Evolutionary conservation across 2,113 vertebrate species (phyloP), one percentile per base, ranked within the genome.

Genomic region (Corythaeola cristata): DNA sequence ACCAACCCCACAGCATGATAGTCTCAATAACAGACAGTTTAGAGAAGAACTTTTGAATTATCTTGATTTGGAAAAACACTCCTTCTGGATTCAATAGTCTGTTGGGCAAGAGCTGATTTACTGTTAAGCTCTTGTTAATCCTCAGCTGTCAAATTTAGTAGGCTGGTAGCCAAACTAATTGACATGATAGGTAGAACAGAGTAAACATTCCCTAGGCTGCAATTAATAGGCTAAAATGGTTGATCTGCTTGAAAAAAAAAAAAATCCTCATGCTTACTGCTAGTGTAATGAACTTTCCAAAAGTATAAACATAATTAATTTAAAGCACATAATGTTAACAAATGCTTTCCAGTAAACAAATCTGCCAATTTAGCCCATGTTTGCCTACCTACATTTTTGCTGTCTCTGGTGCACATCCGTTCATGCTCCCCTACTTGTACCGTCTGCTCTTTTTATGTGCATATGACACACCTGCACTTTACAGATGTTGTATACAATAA

Each of bases 401-500:
- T 44, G n/a, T 27, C 64, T 93, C 77, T 10, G 62, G 11, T 24
- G 59, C 56, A 84, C 68, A 75, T 75, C 52, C 13, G 0, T 81
- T 93, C 47, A 30, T 37, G 67, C 63, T 41, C 33, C 16, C 49
- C 18, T 1, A 12, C 44, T 64, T 75, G n/a, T 64, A 53, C 32
- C 0, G 1, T 55, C 71, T 93, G 76, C 60, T 89, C 44, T 49
- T 96, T 77, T 75, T 81, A n/a, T n/a, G 71, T 62, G 50, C 53
- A 4, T 55, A 45, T 0, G 11, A 55, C 41, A 88, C 66, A 95
- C 50, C 86, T 92, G 91, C 74, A 55, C 19, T 89, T 93, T 85
- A 94, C 77, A 91, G 87, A 95, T 89, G 90, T 77, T 90, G 45
- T 83, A 83, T 19, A 75, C 75, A 89, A 95, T 66, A 94, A 85